These are phyloP conservation scores for Nasalis larvatus DNA, from an alignment of 2,113 vertebrate genomes.

Conservation along the genomic window DNA sequence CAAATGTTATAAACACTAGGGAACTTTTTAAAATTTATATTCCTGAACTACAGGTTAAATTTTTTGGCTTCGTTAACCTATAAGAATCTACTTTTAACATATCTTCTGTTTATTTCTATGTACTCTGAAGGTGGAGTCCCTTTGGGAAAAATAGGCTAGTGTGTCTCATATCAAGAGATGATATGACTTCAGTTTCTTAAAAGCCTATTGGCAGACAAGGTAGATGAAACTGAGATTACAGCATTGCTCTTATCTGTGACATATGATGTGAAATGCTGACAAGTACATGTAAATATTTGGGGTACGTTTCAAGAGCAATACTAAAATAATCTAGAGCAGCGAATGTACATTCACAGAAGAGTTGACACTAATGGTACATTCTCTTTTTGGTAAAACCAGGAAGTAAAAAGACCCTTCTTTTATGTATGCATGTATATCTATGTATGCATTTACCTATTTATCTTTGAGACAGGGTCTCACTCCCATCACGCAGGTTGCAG, in stretches of 20 bases:
- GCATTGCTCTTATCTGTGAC: not conserved
- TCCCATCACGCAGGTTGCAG: no score
- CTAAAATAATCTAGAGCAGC: not conserved
- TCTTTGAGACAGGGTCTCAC: no score
- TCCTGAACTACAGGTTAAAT: not conserved
- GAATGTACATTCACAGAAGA: not conserved
- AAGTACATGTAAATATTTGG: not conserved
- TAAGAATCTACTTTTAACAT: not conserved
- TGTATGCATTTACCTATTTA: no score
- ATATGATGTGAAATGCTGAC: not conserved
- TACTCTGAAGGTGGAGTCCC: not conserved
- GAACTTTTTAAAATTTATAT: not conserved
- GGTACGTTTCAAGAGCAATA: not conserved
- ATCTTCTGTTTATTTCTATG: not conserved
- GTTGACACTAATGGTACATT: not conserved
- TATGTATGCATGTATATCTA: not conserved
- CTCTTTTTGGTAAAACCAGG: not conserved
- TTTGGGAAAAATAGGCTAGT: not conserved
- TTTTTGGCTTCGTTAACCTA: not conserved
- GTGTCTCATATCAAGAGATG: not conserved
- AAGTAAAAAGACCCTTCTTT: not conserved
- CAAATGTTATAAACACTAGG: not conserved
- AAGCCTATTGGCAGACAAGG: not conserved
- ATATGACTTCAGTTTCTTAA: not conserved
- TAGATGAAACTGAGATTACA: not conserved